Percentiles rank a stretch among this genome's conserved stretches.
Evolutionary conservation across 1,140 invertebrate species (phyloP).

Genomic region (Geopemphigus sp.): DNA sequence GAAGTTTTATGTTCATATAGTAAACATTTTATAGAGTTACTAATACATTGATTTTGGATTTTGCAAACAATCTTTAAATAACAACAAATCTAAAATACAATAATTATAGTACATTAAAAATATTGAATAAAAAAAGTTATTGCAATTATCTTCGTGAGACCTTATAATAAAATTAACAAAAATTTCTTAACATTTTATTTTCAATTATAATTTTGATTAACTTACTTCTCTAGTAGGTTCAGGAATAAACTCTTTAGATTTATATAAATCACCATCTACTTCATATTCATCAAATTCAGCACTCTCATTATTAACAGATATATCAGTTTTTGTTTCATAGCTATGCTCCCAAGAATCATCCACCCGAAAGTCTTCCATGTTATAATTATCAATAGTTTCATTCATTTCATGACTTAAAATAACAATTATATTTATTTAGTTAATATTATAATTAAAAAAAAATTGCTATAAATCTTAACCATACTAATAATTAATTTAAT

Average conservation of each 20-base stretch:
- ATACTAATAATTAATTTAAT: too few species aligned
- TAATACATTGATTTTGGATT: too few species aligned
- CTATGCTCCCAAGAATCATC: conserved; percentile 56
- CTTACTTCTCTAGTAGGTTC: conserved; percentile 52
- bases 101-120: too few species aligned
- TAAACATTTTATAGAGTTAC: too few species aligned
- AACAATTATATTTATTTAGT: background rate
- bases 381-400: conserved; percentile 35
- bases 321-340: conserved; percentile 53
- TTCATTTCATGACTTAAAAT: conserved; percentile 36
- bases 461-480: too few species aligned
- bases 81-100: too few species aligned
- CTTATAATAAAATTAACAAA: too few species aligned
- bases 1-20: too few species aligned
- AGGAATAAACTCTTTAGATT: conserved; percentile 52
- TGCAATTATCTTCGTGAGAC: too few species aligned
- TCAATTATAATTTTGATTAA: background rate
- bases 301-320: conserved; percentile 21
- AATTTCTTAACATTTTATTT: too few species aligned
- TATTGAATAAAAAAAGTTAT: too few species aligned
- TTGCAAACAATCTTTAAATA: too few species aligned
- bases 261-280: conserved; percentile 51
- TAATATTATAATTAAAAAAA: background rate
- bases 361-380: conserved; percentile 33
- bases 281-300: conserved; percentile 35